Evolutionary conservation across 2,888 invertebrate species (phyloP).

Genomic region (Aphodius granarius): DNA sequence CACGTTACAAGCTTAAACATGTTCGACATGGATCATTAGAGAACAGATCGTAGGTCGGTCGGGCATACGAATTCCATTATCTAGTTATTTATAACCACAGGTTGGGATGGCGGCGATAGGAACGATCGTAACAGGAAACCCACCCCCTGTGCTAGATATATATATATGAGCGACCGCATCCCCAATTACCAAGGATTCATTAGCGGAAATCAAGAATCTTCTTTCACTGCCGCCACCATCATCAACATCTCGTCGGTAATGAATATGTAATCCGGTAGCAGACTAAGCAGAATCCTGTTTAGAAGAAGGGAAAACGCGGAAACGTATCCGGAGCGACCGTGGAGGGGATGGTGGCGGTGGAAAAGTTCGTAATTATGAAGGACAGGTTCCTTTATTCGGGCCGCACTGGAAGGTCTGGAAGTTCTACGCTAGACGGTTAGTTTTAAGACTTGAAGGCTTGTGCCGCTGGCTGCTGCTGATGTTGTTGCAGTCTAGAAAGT

Average conservation of each 20-base stretch:
- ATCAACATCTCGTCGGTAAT: slow-evolving; percentile 17
- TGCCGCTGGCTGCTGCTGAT: neutral
- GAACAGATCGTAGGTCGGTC: slow-evolving; percentile 41
- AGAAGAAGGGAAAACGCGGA: slow-evolving; percentile 8
- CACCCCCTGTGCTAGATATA: slow-evolving; percentile 23
- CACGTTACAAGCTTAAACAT: slow-evolving; percentile 26
- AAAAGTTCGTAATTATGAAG: slow-evolving; percentile 35
- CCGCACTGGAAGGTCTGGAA: slow-evolving; percentile 21
- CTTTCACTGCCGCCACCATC: slow-evolving; percentile 26
- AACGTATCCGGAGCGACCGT: slow-evolving; percentile 15
- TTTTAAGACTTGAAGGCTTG: slow-evolving; percentile 20
- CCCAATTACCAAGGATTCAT: slow-evolving; percentile 38
- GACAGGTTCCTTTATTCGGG: slow-evolving; percentile 30
- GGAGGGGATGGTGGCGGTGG: slow-evolving; percentile 15
- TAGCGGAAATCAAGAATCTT: slow-evolving; percentile 38
- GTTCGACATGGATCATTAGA: slow-evolving; percentile 44
- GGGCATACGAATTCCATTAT: slow-evolving; percentile 41
- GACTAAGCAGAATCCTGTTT: neutral
- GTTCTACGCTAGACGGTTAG: slow-evolving; percentile 22
- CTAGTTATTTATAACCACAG: slow-evolving; percentile 37
- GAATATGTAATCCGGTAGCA: slow-evolving; percentile 16
- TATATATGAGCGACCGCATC: slow-evolving; percentile 12
- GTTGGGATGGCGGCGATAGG: neutral
- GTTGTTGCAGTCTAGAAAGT: slow-evolving; percentile 28
- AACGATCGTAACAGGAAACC: no score